Evolutionary conservation across 2,797 vertebrate genomes (phyloP).

Genomic region (Naso thynnoides): DNA sequence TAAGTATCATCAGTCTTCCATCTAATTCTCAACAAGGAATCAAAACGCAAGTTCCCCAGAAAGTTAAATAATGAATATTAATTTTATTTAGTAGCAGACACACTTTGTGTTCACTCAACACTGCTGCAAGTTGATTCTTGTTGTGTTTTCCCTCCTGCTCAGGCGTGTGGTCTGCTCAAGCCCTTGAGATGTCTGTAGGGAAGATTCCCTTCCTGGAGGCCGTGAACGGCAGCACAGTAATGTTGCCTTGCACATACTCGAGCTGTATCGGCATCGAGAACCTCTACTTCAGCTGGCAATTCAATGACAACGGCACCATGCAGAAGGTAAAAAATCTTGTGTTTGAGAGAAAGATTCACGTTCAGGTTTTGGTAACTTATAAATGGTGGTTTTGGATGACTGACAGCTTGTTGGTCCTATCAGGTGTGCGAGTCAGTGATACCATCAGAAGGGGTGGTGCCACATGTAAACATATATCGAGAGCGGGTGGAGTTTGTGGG

Average conservation of each 20-base stretch:
- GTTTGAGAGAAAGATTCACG: background rate
- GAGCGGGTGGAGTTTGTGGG: slow-evolving; percentile 89
- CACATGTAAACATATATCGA: slow-evolving; percentile 64
- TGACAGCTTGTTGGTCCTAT: slow-evolving; percentile 39
- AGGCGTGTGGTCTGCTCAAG: slow-evolving; percentile 84
- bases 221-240: slow-evolving; percentile 91
- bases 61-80: background rate
- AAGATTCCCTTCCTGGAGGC: slow-evolving; percentile 90
- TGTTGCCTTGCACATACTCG: slow-evolving; percentile 90
- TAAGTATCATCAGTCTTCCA: too few species aligned
- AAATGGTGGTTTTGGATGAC: background rate
- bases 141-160: slow-evolving; percentile 32
- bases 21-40: background rate
- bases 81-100: too few species aligned
- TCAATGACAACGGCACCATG: slow-evolving; percentile 86
- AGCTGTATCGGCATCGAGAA: slow-evolving; percentile 93
- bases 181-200: slow-evolving; percentile 91
- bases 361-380: background rate
- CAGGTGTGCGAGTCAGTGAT: slow-evolving; percentile 90
- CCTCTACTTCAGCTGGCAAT: slow-evolving; percentile 92
- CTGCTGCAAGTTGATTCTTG: background rate
- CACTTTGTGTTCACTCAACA: background rate
- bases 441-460: slow-evolving; percentile 79
- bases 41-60: background rate
- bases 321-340: slow-evolving; percentile 63